These are phyloP conservation scores for Ictidomys tridecemlineatus DNA, from an alignment of 2,113 vertebrate species.

Conservation along the genomic window DNA sequence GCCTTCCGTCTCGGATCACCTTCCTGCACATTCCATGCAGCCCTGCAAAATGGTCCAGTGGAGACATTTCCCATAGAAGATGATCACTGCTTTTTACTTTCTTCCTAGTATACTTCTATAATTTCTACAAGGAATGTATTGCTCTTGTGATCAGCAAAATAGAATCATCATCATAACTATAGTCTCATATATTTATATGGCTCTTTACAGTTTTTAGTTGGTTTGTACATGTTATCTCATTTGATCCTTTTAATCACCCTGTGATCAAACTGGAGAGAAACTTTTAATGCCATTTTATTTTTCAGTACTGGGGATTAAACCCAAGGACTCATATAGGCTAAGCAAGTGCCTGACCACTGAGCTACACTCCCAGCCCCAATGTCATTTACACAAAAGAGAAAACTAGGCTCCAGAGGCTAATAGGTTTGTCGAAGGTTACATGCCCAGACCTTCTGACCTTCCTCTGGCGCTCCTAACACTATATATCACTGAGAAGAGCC, in stretches of 20 bases:
- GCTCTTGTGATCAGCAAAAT: neutral
- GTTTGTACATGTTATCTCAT: neutral
- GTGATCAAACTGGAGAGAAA: neutral
- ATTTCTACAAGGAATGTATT: neutral
- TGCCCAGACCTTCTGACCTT: neutral
- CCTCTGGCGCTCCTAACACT: neutral
- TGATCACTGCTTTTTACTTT: neutral
- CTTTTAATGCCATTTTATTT: neutral
- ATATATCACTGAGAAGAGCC: neutral
- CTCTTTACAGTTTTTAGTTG: neutral
- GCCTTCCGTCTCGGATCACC: neutral
- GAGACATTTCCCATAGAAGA: neutral
- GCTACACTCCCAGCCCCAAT: neutral
- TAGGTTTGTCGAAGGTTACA: neutral
- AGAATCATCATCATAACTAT: neutral
- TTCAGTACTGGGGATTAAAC: no score
- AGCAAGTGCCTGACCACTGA: no score
- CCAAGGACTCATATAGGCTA: no score
- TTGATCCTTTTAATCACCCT: neutral
- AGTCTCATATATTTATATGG: neutral
- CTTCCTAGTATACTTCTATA: neutral
- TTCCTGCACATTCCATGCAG: neutral
- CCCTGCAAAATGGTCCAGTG: neutral
- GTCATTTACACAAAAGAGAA: no score
- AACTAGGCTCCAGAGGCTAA: neutral